These are phyloP conservation scores for Napeogenes sylphis DNA, from an alignment of 2,888 invertebrate species.

Conservation along the genomic window DNA sequence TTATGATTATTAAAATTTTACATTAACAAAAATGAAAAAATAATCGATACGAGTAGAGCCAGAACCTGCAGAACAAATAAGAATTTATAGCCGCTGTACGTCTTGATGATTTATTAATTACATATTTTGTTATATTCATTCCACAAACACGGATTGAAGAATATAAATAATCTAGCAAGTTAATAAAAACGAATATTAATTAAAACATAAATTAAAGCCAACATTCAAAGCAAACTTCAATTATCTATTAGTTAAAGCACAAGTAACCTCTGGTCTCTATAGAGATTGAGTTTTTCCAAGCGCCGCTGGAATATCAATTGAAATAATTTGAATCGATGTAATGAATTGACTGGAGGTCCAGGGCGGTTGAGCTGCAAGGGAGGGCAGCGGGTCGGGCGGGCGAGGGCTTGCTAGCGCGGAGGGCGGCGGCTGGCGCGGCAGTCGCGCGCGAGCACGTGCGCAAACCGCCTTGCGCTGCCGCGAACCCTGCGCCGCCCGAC, in stretches of 20 bases:
- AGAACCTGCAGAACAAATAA: too few species aligned
- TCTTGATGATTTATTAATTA: too few species aligned
- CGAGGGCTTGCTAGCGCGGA: constrained; percentile 49
- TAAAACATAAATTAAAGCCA: not conserved
- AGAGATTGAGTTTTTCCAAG: constrained; percentile 26
- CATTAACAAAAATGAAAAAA: too few species aligned
- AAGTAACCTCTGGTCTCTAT: constrained; percentile 3
- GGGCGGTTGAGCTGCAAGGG: constrained; percentile 50
- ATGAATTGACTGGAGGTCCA: constrained; percentile 37
- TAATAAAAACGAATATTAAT: too few species aligned
- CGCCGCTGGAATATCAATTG: constrained; percentile 39
- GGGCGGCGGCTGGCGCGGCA: constrained; percentile 57
- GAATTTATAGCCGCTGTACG: too few species aligned
- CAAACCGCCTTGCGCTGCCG: constrained; percentile 61
- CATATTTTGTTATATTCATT: too few species aligned
- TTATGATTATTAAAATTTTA: too few species aligned
- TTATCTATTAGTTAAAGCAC: not conserved
- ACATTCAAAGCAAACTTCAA: not conserved
- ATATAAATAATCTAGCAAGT: too few species aligned
- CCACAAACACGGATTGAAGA: too few species aligned
- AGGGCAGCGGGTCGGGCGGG: constrained; percentile 51
- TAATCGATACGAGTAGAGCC: too few species aligned
- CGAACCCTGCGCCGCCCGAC: constrained; percentile 42
- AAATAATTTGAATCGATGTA: constrained; percentile 40
- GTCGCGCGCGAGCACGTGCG: constrained; percentile 73